These are phyloP conservation scores for Lophura nycthemera DNA, from an alignment of 2,113 vertebrate genomes.

Conservation along the genomic window DNA sequence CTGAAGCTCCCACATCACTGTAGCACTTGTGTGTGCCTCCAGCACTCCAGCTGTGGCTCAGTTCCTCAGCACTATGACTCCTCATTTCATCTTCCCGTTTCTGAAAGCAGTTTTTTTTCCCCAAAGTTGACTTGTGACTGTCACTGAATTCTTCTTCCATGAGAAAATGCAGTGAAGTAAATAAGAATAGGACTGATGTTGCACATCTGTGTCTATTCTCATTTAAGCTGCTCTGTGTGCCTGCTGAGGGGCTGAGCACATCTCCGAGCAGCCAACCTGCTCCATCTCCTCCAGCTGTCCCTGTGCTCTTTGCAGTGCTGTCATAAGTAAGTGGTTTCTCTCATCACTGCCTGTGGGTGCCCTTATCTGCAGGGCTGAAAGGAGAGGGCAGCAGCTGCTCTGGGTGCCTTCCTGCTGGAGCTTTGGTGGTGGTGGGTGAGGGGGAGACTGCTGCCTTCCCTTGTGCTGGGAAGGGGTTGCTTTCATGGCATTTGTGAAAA, in stretches of 20 bases:
- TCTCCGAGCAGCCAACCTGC: not conserved
- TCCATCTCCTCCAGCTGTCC: not conserved
- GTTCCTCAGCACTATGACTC: not conserved
- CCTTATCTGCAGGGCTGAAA: not conserved
- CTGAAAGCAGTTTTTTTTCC: not conserved
- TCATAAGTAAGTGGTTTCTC: too few relatives aligned
- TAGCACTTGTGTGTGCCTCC: rapidly evolving
- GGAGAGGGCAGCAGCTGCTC: not conserved
- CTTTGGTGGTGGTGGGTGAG: not conserved
- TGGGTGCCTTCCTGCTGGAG: not conserved
- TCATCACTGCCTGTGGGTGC: not conserved
- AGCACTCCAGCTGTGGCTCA: rapidly evolving
- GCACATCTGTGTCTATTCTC: not conserved
- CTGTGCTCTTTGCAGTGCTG: too few relatives aligned
- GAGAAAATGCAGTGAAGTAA: not conserved
- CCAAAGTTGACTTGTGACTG: not conserved
- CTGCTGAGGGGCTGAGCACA: rapidly evolving
- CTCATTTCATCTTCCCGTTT: not conserved
- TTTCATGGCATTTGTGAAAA: not conserved
- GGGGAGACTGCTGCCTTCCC: not conserved
- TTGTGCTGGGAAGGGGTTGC: not conserved
- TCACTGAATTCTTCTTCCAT: rapidly evolving
- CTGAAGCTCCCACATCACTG: rapidly evolving
- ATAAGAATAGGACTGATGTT: not conserved
- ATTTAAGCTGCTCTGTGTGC: rapidly evolving